A percentile compares a stretch with the other conserved stretches of the same genome.
Evolutionary conservation across 2,888 invertebrate genomes (phyloP).

Genomic region (Dascillus cervinus): DNA sequence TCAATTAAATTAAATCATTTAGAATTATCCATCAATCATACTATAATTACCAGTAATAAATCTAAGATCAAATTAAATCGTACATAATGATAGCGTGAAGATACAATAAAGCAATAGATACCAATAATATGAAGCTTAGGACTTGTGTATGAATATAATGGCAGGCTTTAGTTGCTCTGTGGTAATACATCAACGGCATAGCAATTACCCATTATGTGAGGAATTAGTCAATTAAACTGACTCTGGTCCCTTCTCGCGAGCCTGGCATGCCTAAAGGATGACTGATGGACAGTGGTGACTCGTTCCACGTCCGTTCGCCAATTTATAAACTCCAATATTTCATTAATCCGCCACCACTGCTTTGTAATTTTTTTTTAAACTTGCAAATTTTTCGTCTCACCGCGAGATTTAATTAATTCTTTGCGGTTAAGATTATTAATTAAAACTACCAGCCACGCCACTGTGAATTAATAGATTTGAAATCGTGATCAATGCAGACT

Average conservation of each 20-base stretch:
- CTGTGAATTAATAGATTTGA: constrained; percentile 16
- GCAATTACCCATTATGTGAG: constrained; percentile 43
- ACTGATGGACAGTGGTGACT: constrained; percentile 27
- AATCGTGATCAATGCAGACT: constrained; percentile 24
- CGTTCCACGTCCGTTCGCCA: too few relatives aligned
- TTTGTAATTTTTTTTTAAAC: too few relatives aligned
- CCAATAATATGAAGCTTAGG: constrained; percentile 4
- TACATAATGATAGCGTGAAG: constrained; percentile 1
- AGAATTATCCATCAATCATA: constrained; percentile 1
- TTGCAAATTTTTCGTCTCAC: too few relatives aligned
- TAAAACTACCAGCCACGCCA: constrained; percentile 1
- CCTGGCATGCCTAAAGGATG: constrained; percentile 36
- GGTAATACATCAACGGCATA: constrained; percentile 39
- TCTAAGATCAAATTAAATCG: neutral
- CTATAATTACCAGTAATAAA: constrained; percentile 1
- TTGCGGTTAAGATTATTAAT: too few relatives aligned
- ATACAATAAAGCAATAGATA: constrained; percentile 4
- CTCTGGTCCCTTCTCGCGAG: constrained; percentile 33
- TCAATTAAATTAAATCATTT: too few relatives aligned
- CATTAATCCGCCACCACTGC: too few relatives aligned
- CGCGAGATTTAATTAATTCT: too few relatives aligned
- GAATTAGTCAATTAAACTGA: constrained; percentile 42
- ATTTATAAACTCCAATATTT: too few relatives aligned
- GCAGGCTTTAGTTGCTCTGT: constrained; percentile 28
- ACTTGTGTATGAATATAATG: constrained; percentile 29